These are phyloP conservation scores for Galaxias olidus DNA, from an alignment of 2,797 vertebrate species.

Conservation along the genomic window DNA sequence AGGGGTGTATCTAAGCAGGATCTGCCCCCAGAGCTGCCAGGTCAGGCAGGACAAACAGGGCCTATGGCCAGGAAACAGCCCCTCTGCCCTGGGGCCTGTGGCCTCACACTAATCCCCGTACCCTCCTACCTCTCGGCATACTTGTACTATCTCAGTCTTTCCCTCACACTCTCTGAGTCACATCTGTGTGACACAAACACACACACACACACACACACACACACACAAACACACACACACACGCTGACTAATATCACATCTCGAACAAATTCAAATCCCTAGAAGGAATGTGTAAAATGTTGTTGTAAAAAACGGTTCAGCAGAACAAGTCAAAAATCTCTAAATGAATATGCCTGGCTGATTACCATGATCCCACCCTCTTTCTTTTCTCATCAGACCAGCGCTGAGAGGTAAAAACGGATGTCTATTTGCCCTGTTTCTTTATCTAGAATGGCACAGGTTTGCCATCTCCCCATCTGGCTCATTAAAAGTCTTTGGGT, in stretches of 20 bases:
- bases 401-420: too few species aligned
- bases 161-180: neutral
- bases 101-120: constrained; percentile 90
- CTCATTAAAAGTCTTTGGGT: constrained; percentile 29
- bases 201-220: constrained; percentile 10
- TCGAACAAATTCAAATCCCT: too few species aligned
- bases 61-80: constrained; percentile 86
- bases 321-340: too few species aligned
- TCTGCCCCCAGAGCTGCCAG: constrained; percentile 93
- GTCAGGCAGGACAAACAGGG: constrained; percentile 98
- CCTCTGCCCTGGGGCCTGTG: constrained; percentile 84
- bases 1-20: constrained; percentile 84
- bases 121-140: constrained; percentile 36
- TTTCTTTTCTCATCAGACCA: too few species aligned
- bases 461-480: constrained; percentile 21
- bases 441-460: neutral
- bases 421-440: constrained; percentile 1
- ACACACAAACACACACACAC: neutral
- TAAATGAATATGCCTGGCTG: too few species aligned
- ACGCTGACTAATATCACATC: neutral
- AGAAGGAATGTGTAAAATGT: too few species aligned
- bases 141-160: constrained; percentile 1
- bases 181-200: neutral
- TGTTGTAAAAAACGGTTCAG: too few species aligned
- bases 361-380: too few species aligned